Conservation (phyloP, 2,797 vertebrate genomes). For the Hippoglossus hippoglossus region DNA sequence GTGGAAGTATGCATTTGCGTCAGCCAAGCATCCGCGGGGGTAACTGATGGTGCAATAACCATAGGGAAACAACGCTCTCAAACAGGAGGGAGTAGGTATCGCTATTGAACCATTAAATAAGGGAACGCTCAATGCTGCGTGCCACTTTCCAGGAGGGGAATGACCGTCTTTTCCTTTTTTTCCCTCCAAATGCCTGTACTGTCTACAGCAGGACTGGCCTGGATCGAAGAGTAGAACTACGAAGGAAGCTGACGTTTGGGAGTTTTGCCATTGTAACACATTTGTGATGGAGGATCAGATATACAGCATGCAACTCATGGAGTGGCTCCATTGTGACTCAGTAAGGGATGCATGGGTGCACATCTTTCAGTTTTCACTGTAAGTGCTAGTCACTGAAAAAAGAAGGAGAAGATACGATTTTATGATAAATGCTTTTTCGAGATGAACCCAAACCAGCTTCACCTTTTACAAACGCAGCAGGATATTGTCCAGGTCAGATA, state of each 20-base stretch:
- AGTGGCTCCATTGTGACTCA: constrained; percentile 12
- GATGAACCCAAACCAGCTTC: too few relatives aligned
- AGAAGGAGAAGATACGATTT: neutral
- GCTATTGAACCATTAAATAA: constrained; percentile 79
- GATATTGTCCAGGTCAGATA: too few relatives aligned
- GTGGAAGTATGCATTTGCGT: constrained; percentile 76
- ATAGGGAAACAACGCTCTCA: constrained; percentile 75
- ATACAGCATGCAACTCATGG: constrained; percentile 19
- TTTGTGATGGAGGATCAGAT: constrained; percentile 22
- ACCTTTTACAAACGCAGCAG: too few relatives aligned
- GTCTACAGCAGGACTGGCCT: constrained; percentile 7
- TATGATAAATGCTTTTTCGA: neutral
- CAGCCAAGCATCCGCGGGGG: constrained; percentile 66
- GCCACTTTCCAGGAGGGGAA: constrained; percentile 64
- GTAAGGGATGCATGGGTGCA: constrained; percentile 20
- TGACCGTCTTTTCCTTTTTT: constrained; percentile 43
- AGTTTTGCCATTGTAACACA: constrained; percentile 25
- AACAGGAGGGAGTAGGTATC: constrained; percentile 72
- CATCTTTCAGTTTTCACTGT: neutral
- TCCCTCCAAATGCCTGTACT: constrained; percentile 45
- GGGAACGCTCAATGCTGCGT: constrained; percentile 62
- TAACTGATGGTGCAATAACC: constrained; percentile 80
- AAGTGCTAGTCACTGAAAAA: neutral
- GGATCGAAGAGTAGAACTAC: constrained; percentile 45
- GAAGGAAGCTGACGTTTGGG: constrained; percentile 44